Evolutionary conservation across 2,888 invertebrate species (phyloP), one percentile per base, ranked within the genome.

Genomic region (Agelastica alni): DNA sequence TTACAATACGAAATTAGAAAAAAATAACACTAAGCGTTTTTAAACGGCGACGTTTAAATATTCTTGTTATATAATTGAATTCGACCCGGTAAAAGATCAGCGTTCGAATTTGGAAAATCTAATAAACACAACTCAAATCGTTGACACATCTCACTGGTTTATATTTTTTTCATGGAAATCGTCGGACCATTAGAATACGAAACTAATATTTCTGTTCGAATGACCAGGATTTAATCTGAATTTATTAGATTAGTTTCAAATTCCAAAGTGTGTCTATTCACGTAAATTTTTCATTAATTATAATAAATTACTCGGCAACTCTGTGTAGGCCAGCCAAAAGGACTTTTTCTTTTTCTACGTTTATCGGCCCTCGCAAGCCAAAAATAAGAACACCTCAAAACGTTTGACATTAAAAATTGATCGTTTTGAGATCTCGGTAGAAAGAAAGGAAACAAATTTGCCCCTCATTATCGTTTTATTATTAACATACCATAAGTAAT

Each of bases 141-240:
- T 32, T 36, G 55, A 55, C 49, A 51, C 22, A 47, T 51, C 45
- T 49, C 48, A 20, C 48, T 22, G 32, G 39, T 56, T 56, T 56
- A 56, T 56, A 51, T 42, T 14, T 49, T 43, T 52, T 52, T 56
- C 52, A 56, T 56, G 56, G 52, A 52, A 56, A 56, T 56, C 16
- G 22, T 28, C n/a, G 3, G 43, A 28, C 41, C 52, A 41, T 52
- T 52, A 52, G 48, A 56, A 51, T 53, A 52, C 28, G 34, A 56
- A 45, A 56, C 41, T 18, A 31, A 39, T 48, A 39, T 48, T 48
- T 48, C 39, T 30, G 20, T 30, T 39, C 30, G 18, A 20, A 13
- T 41, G 31, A 44, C 39, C 36, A 42, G 51, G 44, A 48, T 36
- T 42, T 55, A 55, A 55, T 55, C 46, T 41, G 41, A 42, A 55